Evolutionary conservation across 2,888 invertebrate genomes (phyloP).

Genomic region (Ptychoptera contaminata): DNA sequence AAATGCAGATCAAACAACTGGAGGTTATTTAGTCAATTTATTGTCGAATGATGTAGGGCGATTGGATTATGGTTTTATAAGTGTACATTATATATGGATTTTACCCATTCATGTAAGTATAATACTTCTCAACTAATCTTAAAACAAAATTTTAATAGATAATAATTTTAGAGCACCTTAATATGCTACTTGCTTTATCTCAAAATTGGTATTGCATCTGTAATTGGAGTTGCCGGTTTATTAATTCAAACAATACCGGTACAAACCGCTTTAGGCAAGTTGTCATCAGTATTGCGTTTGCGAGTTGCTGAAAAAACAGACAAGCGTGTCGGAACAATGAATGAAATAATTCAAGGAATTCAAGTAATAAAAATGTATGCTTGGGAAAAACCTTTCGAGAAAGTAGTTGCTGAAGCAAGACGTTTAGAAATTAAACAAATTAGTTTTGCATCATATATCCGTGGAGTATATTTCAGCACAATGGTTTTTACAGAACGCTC

Average conservation of each 20-base stretch:
- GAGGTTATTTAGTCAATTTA: constrained; percentile 84
- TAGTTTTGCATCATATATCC: constrained; percentile 45
- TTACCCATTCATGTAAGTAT: constrained; percentile 45
- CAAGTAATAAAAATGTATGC: constrained; percentile 95
- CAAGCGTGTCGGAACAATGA: constrained; percentile 81
- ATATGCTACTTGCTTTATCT: constrained; percentile 66
- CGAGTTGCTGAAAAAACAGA: constrained; percentile 77
- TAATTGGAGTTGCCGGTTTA: constrained; percentile 65
- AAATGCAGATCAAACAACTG: constrained; percentile 53
- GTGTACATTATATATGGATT: constrained; percentile 77
- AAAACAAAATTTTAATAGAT: too few relatives aligned
- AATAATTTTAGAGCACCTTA: constrained; percentile 16
- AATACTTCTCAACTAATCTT: too few relatives aligned
- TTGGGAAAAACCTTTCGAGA: constrained; percentile 83
- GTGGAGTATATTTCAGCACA: constrained; percentile 46
- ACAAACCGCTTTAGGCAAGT: constrained; percentile 39
- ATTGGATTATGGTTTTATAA: constrained; percentile 72
- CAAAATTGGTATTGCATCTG: constrained; percentile 53
- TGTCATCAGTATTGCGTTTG: constrained; percentile 38
- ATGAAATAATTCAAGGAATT: constrained; percentile 85
- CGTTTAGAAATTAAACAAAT: constrained; percentile 48
- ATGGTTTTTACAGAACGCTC: constrained; percentile 77
- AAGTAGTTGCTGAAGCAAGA: constrained; percentile 61
- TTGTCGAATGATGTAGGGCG: constrained; percentile 88
- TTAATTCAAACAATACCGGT: constrained; percentile 66